These are phyloP conservation scores for Paramuricea clavata DNA, from an alignment of 92 coral and sea anemone genomes.

Conservation along the genomic window DNA sequence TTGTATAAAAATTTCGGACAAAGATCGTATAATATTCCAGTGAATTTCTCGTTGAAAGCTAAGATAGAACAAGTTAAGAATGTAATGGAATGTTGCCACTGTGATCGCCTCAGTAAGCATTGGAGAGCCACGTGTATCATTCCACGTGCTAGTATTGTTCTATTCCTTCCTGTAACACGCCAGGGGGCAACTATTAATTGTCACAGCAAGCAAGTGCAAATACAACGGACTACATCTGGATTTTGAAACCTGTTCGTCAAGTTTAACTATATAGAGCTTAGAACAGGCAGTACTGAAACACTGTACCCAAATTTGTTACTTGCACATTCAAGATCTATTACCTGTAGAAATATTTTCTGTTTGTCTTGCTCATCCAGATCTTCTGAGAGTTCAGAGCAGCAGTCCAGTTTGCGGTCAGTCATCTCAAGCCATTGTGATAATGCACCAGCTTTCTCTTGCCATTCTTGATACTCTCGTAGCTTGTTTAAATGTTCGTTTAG, in stretches of 20 bases:
- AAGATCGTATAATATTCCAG: background rate
- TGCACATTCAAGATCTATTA: background rate
- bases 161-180: background rate
- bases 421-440: conserved; percentile 43
- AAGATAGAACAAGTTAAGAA: background rate
- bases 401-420: conserved; percentile 40
- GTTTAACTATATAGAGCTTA: background rate
- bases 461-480: conserved; percentile 43
- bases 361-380: conserved; percentile 30
- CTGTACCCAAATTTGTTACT: too few species aligned
- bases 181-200: background rate
- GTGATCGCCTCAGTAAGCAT: conserved; percentile 12
- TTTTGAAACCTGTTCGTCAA: background rate
- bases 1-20: background rate
- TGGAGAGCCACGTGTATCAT: conserved; percentile 40
- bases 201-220: background rate
- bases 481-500: conserved; percentile 50
- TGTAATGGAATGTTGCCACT: background rate
- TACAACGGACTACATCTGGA: background rate
- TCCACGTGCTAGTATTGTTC: conserved; percentile 38
- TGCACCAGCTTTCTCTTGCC: conserved; percentile 34
- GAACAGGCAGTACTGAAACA: too few species aligned
- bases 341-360: conserved; percentile 41
- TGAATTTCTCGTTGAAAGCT: background rate
- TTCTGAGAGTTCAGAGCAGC: conserved; percentile 32